Percentiles rank a stretch among this genome's conserved stretches.
Conservation (phyloP, 2,888 invertebrate species). For the Ectropis crepuscularia region DNA sequence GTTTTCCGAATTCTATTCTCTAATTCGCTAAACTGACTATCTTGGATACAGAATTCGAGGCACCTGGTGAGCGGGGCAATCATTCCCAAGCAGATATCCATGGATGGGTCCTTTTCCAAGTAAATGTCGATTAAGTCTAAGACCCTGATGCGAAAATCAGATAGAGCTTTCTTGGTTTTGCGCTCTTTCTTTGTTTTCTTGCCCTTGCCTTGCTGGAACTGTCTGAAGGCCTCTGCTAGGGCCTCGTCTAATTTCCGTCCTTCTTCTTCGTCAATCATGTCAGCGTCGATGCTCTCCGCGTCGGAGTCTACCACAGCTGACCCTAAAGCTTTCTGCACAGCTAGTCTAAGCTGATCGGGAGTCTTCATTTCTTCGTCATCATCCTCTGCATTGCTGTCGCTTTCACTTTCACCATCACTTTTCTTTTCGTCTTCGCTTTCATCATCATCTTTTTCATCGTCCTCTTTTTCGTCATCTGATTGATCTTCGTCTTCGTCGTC, state of each 20-base stretch:
- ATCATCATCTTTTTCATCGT: constrained; percentile 54
- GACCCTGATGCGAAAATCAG: constrained; percentile 90
- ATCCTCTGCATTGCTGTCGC: constrained; percentile 58
- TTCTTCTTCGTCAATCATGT: constrained; percentile 90
- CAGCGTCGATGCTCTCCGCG: constrained; percentile 89
- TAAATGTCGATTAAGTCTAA: constrained; percentile 91
- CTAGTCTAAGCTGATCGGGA: constrained; percentile 88
- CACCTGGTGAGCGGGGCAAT: constrained; percentile 88
- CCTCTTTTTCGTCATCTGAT: constrained; percentile 65
- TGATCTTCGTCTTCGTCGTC: constrained; percentile 62
- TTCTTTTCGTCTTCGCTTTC: constrained; percentile 65
- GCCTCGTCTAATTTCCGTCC: constrained; percentile 90
- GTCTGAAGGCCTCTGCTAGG: constrained; percentile 89
- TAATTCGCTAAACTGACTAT: constrained; percentile 87
- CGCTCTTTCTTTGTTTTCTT: constrained; percentile 83
- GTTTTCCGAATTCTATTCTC: constrained; percentile 86
- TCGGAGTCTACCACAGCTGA: constrained; percentile 85
- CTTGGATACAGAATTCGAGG: constrained; percentile 88
- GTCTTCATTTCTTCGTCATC: constrained; percentile 86
- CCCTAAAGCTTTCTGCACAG: constrained; percentile 89
- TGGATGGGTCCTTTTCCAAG: constrained; percentile 87
- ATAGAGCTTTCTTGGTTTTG: constrained; percentile 87
- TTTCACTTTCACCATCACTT: constrained; percentile 61
- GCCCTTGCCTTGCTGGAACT: constrained; percentile 81
- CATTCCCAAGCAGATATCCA: constrained; percentile 88